Evolutionary conservation across 2,888 invertebrate genomes (phyloP), one percentile per base, ranked within the genome.

Genomic region (Bellardia pandia): DNA sequence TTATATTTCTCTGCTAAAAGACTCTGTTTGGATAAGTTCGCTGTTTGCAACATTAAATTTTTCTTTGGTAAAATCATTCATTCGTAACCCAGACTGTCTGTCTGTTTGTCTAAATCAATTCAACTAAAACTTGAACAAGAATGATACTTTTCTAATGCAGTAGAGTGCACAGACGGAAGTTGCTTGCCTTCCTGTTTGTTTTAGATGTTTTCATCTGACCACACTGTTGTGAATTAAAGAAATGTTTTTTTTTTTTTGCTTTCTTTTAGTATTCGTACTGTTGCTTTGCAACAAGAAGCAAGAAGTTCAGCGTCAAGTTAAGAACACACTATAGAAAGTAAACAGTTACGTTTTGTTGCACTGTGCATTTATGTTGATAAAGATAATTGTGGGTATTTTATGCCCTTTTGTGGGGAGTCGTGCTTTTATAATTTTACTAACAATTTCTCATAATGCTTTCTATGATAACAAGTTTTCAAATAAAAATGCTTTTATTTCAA

Each of bases 41-140:
- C 64, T 58, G 14, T 56, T 42, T 71, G 53, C 40, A 60, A 6
- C 33, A 74, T 75, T 62, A 37, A 13, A 37, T 62, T 48, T 30
- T 75, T 75, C 13, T 64, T 51, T 48, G 4, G 40, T 23, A 42
- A 68, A 78, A 37, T 45, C 33, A 69, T n/a, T 69, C 58, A 78
- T 16, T 9, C 60, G 60, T 69, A 48, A n/a, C 13, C 69, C 33
- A 60, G 48, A 37, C 51, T 48, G 23, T 45, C 16, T 37, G 68
- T 33, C 30, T 58, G 68, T 51, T 45, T 78, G 45, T 58, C 69
- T 69, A 78, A 60, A 78, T 30, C 11, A 45, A 30, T 77, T 48
- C 51, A 53, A 45, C 42, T 53, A n/a, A 68, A 68, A 6, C 62
- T 14, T 13, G 16, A 7, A 40, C 1, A 37, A 53, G 4, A 40